Base-by-base conservation (phyloP, 2,888 invertebrate species). In the Orchesella flavescens region DNA sequence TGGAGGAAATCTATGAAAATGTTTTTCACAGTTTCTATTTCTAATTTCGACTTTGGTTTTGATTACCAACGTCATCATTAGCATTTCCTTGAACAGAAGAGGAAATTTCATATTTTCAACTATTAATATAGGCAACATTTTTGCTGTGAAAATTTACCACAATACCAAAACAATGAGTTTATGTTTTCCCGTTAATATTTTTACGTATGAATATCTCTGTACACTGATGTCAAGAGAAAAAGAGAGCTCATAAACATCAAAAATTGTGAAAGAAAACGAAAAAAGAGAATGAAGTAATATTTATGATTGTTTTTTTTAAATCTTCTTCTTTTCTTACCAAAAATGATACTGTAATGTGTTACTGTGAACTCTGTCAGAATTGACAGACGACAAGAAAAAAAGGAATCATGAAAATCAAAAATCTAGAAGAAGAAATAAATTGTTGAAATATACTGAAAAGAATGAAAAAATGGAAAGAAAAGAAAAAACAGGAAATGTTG, bases 321-420 rank as follows among this genome's bases (percentile, higher is more conserved):
- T 7, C 17, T 21, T 61, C 13, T 4, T 61, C 4, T 19, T 61
- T 21, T 61, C 21, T 21, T 12, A 17, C 12, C 7, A 19, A 69
- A 24, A 72, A 43, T 72, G 72, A 72, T 72, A 57, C 72, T 55
- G 57, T 72, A 72, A 57, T 24, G 72, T 72, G 72, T 72, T 72
- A 57, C 57, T 72, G 72, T 24, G 57, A 72, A 57, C 43, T 34
- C 34, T 72, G 57, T 72, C 69, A n/a, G n/a, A n/a, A n/a, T n/a
- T n/a, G n/a, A n/a, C n/a, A n/a, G n/a, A n/a, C n/a, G n/a, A 34
- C 34, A 34, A 34, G 34, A 1, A 72, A 72, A 72, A 72, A 17
- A 72, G 1, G 57, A 57, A 72, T 34, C 17, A 72, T 57, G 3
- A 17, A 19, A 44, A 68, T 2, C 7, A 44, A 19, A 43, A 19